Evolutionary conservation across 2,888 invertebrate genomes (phyloP).

Genomic region (Phyllotreta cruciferae): DNA sequence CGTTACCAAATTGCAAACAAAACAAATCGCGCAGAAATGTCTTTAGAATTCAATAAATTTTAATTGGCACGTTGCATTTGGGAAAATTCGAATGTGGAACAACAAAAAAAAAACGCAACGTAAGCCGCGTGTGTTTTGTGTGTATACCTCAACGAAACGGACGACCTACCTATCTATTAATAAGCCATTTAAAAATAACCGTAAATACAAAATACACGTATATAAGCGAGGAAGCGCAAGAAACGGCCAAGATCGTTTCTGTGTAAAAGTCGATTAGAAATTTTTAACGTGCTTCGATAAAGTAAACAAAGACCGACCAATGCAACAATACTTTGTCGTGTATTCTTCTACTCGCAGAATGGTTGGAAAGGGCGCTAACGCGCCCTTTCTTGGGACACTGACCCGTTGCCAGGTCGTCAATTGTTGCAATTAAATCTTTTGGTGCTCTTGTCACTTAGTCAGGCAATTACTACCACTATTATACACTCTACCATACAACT

Average conservation of each 20-base stretch:
- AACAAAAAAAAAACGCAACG: slow-evolving; percentile 2
- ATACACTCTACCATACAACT: too few species aligned
- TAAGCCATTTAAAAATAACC: slow-evolving; percentile 23
- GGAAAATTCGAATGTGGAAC: background rate
- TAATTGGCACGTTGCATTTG: slow-evolving; percentile 4
- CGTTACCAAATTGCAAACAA: too few species aligned
- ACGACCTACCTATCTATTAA: slow-evolving; percentile 16
- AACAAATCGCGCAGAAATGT: background rate
- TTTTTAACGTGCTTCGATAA: slow-evolving; percentile 5
- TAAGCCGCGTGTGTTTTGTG: background rate
- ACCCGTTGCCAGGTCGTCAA: too few species aligned
- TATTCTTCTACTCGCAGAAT: too few species aligned
- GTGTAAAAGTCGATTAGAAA: background rate
- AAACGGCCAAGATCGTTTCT: slow-evolving; percentile 4
- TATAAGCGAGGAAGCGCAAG: background rate
- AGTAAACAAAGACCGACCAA: background rate
- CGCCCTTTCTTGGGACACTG: too few species aligned
- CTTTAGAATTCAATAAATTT: background rate
- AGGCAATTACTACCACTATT: too few species aligned
- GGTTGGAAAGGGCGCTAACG: too few species aligned
- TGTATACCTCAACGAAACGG: slow-evolving; percentile 3
- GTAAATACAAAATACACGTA: slow-evolving; percentile 11
- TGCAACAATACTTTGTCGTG: too few species aligned
- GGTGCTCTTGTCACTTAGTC: too few species aligned
- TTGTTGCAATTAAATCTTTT: too few species aligned